phyloP scores from a whole-genome alignment of 2,113 vertebrate genomes.

The Hippocampus barbouri region DNA sequence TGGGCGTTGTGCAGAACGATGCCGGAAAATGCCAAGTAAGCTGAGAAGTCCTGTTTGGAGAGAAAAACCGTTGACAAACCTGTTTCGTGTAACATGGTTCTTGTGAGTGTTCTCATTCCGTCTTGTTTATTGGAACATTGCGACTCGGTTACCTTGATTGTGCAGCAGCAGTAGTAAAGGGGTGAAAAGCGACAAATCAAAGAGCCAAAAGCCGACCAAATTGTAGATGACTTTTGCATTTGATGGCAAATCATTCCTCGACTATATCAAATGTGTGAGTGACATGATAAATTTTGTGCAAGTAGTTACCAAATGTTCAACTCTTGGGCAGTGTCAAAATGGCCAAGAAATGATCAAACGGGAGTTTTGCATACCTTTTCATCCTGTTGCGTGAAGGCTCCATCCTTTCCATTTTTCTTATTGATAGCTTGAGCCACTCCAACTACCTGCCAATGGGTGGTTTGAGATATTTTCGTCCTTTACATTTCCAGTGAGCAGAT shows the following conservation, averaged over 20 bases:
- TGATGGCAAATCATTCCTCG: too few relatives aligned
- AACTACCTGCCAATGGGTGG: constrained; percentile 78
- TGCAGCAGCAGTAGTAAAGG: too few relatives aligned
- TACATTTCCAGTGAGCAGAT: not conserved
- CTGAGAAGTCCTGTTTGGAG: constrained; percentile 83
- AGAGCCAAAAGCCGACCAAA: too few relatives aligned
- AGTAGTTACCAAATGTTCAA: too few relatives aligned
- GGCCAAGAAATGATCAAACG: not conserved
- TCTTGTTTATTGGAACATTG: too few relatives aligned
- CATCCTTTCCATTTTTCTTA: constrained; percentile 86
- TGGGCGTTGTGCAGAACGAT: constrained; percentile 97
- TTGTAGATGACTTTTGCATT: too few relatives aligned
- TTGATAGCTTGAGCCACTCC: constrained; percentile 98
- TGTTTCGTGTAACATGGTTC: not conserved
- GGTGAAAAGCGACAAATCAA: too few relatives aligned
- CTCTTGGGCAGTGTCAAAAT: not conserved
- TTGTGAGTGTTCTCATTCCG: not conserved
- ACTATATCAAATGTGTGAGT: too few relatives aligned
- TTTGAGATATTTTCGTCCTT: not conserved
- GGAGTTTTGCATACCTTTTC: constrained; percentile 80
- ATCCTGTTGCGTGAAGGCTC: constrained; percentile 93
- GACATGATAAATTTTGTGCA: too few relatives aligned
- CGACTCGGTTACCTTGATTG: too few relatives aligned
- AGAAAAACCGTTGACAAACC: not conserved
- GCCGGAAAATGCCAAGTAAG: constrained; percentile 93